Base-by-base conservation (phyloP, 2,888 invertebrate genomes). In the Drosophila niveifrons region DNA sequence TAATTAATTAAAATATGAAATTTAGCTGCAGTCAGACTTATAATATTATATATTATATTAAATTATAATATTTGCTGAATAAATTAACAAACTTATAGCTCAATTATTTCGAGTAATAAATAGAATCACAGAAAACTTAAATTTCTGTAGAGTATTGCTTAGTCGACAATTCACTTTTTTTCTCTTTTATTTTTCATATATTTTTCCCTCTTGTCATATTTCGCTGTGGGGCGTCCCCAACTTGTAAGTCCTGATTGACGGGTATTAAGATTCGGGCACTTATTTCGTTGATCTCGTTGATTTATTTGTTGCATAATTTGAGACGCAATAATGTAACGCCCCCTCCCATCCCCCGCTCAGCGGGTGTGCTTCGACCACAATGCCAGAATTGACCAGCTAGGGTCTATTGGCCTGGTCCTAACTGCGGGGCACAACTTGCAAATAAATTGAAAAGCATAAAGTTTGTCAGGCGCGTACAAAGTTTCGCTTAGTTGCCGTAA, bases 361-460 rank as follows among this genome's bases (percentile, higher is more conserved):
- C 41, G 55, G 28, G 51, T 44, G 11, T 10, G 59, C n/a, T 18
- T 63, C 66, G 71, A 75, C 72, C 71, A 66, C 59, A 69, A 64
- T 34, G 7, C 13, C 44, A 10, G 44, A 13, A 44, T 66, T 67
- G 70, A 29, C 57, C 57, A 46, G 50, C 7, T n/a, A 29, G 34
- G 55, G 17, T 55, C 29, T 41, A 43, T 59, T 39, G 46, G 51
- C 50, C 39, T 23, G 2, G 36, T 9, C 43, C 13, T 43, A 7
- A 68, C 58, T 68, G 17, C 29, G 43, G 50, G 51, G 52, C 39
- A 44, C 63, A 65, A 75, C 77, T 73, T 72, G 65, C 73, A 78
- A 82, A 83, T 83, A 86, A 83, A 83, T 83, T 83, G 83, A 80
- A 86, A 78, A 83, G 68, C 80, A 74, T 69, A 80, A 85, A 83